Percentiles rank a stretch among this genome's conserved stretches.
phyloP scores from a whole-genome alignment of 2,888 invertebrate species.

The Dastarcus helophoroides region DNA sequence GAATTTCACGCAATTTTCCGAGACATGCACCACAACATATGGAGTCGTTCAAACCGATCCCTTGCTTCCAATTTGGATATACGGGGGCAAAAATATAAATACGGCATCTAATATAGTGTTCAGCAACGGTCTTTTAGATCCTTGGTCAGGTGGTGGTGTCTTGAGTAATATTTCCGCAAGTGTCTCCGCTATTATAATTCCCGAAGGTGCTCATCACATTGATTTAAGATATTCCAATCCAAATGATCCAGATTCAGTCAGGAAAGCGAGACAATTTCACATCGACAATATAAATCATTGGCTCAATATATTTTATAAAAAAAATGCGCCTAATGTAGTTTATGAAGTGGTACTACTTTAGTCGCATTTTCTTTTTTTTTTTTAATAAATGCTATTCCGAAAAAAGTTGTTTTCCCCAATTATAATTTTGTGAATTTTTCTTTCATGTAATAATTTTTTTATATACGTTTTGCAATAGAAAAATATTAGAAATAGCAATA shows the following conservation, averaged over 20 bases:
- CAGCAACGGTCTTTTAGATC: conserved; percentile 78
- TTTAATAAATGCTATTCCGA: too few relatives aligned
- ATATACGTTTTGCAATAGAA: too few relatives aligned
- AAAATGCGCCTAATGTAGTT: too few relatives aligned
- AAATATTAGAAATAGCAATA: too few relatives aligned
- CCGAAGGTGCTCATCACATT: conserved; percentile 77
- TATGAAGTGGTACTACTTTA: too few relatives aligned
- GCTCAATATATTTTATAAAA: conserved; percentile 32
- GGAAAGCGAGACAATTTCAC: conserved; percentile 50
- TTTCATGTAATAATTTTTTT: too few relatives aligned
- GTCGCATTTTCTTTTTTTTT: too few relatives aligned
- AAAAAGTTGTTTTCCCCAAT: too few relatives aligned
- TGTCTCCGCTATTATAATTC: conserved; percentile 59
- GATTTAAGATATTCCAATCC: conserved; percentile 59
- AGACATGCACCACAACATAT: conserved; percentile 58
- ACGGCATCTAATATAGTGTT: conserved; percentile 61
- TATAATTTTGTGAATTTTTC: too few relatives aligned
- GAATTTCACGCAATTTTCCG: conserved; percentile 55
- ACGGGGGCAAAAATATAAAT: conserved; percentile 67
- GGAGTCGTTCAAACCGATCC: conserved; percentile 50
- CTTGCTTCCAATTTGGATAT: conserved; percentile 58
- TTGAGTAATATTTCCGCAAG: conserved; percentile 53
- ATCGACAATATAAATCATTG: conserved; percentile 49
- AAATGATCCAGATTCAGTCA: conserved; percentile 55
- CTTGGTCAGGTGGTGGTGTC: conserved; percentile 81